A percentile compares a stretch with the other conserved stretches of the same genome.
phyloP scores from a whole-genome alignment of 1,140 invertebrate genomes.

The Arion vulgaris region DNA sequence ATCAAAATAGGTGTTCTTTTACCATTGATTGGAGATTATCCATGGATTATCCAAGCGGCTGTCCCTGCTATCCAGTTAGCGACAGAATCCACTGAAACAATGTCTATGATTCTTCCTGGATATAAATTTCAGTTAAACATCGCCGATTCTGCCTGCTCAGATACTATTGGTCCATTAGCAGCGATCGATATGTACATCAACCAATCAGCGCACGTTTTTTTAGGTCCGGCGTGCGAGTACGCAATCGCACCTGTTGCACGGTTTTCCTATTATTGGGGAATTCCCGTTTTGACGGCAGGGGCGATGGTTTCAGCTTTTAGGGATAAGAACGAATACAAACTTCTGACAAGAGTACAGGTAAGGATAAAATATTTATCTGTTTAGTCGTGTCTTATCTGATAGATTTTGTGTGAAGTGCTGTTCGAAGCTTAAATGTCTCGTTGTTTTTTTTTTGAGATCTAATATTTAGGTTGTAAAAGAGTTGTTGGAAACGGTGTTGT shows the following conservation, averaged over 20 bases:
- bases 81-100: constrained; percentile 43
- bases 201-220: constrained; percentile 82
- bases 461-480: too few relatives aligned
- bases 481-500: too few relatives aligned
- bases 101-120: constrained; percentile 29
- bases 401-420: too few relatives aligned
- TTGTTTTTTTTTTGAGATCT: too few relatives aligned
- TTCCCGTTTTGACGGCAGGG: constrained; percentile 46
- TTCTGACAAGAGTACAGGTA: constrained; percentile 48
- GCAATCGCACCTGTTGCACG: constrained; percentile 90
- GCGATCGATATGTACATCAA: constrained; percentile 67
- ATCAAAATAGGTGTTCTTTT: constrained; percentile 44
- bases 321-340: constrained; percentile 43
- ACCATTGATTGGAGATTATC: constrained; percentile 28
- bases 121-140: constrained; percentile 54
- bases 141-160: constrained; percentile 68
- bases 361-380: not conserved
- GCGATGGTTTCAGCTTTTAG: constrained; percentile 42
- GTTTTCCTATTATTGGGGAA: constrained; percentile 46
- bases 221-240: constrained; percentile 92
- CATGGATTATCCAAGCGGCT: constrained; percentile 39
- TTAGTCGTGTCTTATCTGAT: too few relatives aligned
- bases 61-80: constrained; percentile 57
- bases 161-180: constrained; percentile 64
- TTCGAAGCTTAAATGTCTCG: too few relatives aligned